phyloP scores from a whole-genome alignment of 2,113 vertebrate genomes.

The Festucalex cinctus region DNA sequence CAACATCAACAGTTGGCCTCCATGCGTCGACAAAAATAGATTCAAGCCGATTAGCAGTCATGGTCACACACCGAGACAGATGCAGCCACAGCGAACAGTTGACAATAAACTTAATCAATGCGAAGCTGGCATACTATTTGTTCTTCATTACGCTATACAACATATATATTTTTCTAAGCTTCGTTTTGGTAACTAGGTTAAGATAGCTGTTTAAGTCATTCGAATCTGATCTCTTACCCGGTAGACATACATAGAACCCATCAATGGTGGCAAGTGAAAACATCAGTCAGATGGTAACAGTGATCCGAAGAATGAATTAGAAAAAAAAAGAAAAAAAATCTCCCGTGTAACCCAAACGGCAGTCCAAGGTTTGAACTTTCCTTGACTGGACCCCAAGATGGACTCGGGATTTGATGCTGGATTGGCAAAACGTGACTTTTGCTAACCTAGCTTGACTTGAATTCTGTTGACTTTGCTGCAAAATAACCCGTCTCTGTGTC shows the following conservation, averaged over 20 bases:
- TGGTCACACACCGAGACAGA: conserved; percentile 22
- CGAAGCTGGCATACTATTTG: neutral
- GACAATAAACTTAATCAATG: neutral
- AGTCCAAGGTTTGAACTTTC: neutral
- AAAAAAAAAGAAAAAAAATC: too few species aligned
- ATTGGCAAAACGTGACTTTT: conserved; percentile 8
- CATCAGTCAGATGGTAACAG: neutral
- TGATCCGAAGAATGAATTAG: neutral
- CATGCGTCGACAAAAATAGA: conserved; percentile 46
- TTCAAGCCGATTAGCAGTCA: conserved; percentile 54
- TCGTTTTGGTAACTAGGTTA: neutral
- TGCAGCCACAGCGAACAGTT: neutral
- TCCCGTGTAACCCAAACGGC: neutral
- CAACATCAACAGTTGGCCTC: conserved; percentile 14
- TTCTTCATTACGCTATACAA: neutral
- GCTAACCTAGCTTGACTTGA: neutral
- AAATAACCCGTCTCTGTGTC: neutral
- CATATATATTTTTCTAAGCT: neutral
- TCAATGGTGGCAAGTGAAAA: neutral
- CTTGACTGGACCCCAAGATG: conserved; percentile 11
- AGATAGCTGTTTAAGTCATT: neutral
- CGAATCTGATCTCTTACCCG: neutral
- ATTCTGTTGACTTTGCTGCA: neutral
- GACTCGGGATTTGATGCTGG: neutral
- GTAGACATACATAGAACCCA: neutral